Base-by-base conservation (phyloP, 2,888 invertebrate species). In the Amiota minor region DNA sequence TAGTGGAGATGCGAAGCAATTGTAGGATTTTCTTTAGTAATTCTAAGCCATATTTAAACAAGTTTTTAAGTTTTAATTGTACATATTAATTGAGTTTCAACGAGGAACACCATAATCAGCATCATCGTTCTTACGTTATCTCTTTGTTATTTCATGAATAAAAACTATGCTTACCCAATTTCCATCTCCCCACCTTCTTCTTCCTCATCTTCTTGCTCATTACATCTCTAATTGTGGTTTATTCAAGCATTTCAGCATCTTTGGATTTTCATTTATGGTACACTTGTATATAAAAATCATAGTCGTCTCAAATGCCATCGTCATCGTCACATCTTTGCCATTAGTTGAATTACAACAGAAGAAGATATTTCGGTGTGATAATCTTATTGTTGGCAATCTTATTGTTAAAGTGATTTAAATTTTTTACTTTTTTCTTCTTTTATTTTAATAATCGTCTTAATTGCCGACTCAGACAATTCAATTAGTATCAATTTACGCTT, bases 71-170 rank as follows among this genome's bases (percentile, higher is more conserved):
- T 65, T 65, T 65, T 65, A 65, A 65, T 65, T 65, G 18, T 65
- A 47, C 64, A 35, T 65, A 65, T 65, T 65, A 65, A 65, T 65
- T 65, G 64, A 65, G 64, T 65, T 65, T 65, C 64, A 65, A 65
- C 47, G 35, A 65, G 64, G 45, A 16, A 47, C 62, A n/a, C 12
- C 35, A 35, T 11, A 23, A 35, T 35, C 35, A 35, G 35, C 59
- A 18, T 11, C 18, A 12, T 18, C 59, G 20, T 11, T 9, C 23
- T 56, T 56, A 14, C 3, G 55, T 55, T 53, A 23, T 23, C 55
- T 23, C 23, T 35, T 35, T 35, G 35, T 35, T 35, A 35, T 35
- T 35, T 35, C 35, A 35, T 35, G 35, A 35, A 35, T 8, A 35
- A 35, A 35, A 35, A 35, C 35, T 35, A 35, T 35, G 35, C 6